Base-by-base conservation (phyloP, 2,113 vertebrate species). In the Orientallactaga bullata region DNA sequence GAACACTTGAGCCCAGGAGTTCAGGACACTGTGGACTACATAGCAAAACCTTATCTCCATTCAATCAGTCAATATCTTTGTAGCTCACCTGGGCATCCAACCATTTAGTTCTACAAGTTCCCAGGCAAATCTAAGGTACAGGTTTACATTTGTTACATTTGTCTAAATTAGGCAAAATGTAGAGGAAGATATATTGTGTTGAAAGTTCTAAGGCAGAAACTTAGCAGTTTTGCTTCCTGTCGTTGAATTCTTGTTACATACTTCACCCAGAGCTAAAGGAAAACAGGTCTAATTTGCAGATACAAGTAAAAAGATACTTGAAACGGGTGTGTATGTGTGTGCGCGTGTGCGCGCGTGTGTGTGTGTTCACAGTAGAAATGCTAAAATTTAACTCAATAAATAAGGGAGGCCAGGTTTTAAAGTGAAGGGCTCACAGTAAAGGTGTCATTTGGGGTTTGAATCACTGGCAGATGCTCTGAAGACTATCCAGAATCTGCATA, bases 351-450 rank as follows among this genome's bases (percentile, higher is more conserved):
- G 55, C 12, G 55, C 12, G 55, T 55, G 60, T 68, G 80, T 94
- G 76, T 85, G 32, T 74, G 39, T 37, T 69, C 7, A 28, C 4
- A 35, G n/a, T 60, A 1, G 39, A 85, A n/a, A 77, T 5, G n/a
- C 32, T 39, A 88, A 88, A 4, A 55, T 68, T 94, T 89, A 76
- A 51, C 84, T 72, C 47, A 30, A 84, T 94, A 94, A 84, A 32
- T 12, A 95, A 65, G n/a, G 89, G 8, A 87, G 30, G 58, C 42
- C 89, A 63, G 3, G 42, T 79, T 82, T 88, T 68, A 37, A 51
- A 85, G 63, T 69, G 28, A 79, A 23, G 2, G 3, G 4, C 69
- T 74, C 51, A 51, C 69, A 39, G 58, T 42, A 32, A 65, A 60
- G 13, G 35, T 82, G 39, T 76, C 37, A 68, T 82, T 77, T 91